These are phyloP conservation scores for Zenarchopterus dispar DNA, from an alignment of 2,797 vertebrate species.

Conservation along the genomic window DNA sequence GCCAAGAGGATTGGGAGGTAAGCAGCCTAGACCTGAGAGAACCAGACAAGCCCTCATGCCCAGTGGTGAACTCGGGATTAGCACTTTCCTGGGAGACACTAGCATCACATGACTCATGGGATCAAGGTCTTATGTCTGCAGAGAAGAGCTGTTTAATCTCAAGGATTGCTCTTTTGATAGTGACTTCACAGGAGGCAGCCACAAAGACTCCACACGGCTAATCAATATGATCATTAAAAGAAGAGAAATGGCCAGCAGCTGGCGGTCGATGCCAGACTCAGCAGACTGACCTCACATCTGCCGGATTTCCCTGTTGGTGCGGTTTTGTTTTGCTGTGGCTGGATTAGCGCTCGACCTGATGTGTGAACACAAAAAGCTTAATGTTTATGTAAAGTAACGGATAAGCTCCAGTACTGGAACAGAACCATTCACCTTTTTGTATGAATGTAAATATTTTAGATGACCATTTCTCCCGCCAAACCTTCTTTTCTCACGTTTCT, in stretches of 20 bases:
- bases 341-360: not conserved
- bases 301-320: slow-evolving; percentile 3
- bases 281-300: not conserved
- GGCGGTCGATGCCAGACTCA: slow-evolving; percentile 23
- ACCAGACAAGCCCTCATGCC: slow-evolving; percentile 79
- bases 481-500: not conserved
- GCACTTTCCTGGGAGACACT: slow-evolving; percentile 63
- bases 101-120: slow-evolving; percentile 65
- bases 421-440: not conserved
- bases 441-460: not conserved
- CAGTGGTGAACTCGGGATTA: slow-evolving; percentile 71
- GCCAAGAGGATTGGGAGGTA: slow-evolving; percentile 83
- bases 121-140: slow-evolving; percentile 71
- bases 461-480: too few species aligned
- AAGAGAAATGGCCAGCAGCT: not conserved
- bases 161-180: slow-evolving; percentile 64
- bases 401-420: not conserved
- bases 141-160: slow-evolving; percentile 62
- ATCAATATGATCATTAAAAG: slow-evolving; percentile 25
- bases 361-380: too few species aligned
- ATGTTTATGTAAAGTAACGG: not conserved
- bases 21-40: slow-evolving; percentile 77
- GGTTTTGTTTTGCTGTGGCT: slow-evolving; percentile 1
- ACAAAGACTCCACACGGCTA: not conserved
- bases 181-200: slow-evolving; percentile 16